Evolutionary conservation across 2,113 vertebrate genomes (phyloP).

Genomic region (Erythrocercus mccallii): DNA sequence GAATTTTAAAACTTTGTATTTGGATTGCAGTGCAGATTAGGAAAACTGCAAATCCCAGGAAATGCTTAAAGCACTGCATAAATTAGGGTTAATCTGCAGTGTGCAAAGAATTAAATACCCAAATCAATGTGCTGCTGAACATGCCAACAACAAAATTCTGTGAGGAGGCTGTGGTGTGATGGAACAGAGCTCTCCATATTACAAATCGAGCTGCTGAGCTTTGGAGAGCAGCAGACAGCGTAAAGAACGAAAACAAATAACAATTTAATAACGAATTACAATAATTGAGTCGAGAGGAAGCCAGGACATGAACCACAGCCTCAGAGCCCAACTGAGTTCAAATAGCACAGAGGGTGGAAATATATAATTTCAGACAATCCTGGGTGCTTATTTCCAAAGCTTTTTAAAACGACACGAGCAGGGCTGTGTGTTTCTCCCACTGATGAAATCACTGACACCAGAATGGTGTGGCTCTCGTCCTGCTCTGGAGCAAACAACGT

Average conservation of each 20-base stretch:
- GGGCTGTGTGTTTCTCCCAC: background rate
- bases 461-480: constrained; percentile 1
- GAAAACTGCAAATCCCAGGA: background rate
- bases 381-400: constrained; percentile 18
- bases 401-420: background rate
- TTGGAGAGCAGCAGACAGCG: background rate
- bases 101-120: background rate
- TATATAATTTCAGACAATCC: constrained; percentile 26
- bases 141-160: constrained; percentile 8
- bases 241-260: constrained; percentile 44
- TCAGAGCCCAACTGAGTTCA: constrained; percentile 2
- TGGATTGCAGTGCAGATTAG: background rate
- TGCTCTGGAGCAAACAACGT: constrained; percentile 12
- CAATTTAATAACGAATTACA: constrained; percentile 57
- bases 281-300: background rate
- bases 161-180: background rate
- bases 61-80: background rate
- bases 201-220: constrained; percentile 9
- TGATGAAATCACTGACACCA: constrained; percentile 40
- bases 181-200: background rate
- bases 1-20: background rate
- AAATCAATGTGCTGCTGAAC: background rate
- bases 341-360: background rate
- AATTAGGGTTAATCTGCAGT: background rate
- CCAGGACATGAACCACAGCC: background rate